A percentile compares a stretch with the other conserved stretches of the same genome.
Evolutionary conservation across 2,888 invertebrate genomes (phyloP).

Genomic region (Drosophila differens): DNA sequence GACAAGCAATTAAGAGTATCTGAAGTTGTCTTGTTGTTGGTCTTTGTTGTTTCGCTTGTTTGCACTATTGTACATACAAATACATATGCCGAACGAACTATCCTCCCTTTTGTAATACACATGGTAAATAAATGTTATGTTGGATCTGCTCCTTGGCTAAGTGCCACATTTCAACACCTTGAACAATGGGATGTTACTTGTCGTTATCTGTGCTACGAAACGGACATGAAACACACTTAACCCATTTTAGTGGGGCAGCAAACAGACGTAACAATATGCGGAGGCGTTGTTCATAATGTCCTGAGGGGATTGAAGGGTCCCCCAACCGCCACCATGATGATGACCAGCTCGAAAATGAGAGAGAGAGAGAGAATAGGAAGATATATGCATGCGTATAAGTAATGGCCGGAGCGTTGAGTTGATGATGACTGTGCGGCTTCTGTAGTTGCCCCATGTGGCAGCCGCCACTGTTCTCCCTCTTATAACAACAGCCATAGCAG

Average conservation of each 20-base stretch:
- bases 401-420: conserved; percentile 45
- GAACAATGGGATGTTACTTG: conserved; percentile 41
- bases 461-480: not conserved
- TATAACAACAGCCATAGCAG: conserved; percentile 2
- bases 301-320: conserved; percentile 42
- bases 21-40: conserved; percentile 7
- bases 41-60: not conserved
- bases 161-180: conserved; percentile 55
- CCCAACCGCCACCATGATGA: conserved; percentile 21
- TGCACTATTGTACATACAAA: not conserved
- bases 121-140: conserved; percentile 33
- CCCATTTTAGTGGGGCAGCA: conserved; percentile 48
- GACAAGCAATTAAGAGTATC: conserved; percentile 36
- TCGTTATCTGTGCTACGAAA: conserved; percentile 35
- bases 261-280: conserved; percentile 8
- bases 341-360: conserved; percentile 23
- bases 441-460: conserved; percentile 44
- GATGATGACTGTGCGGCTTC: conserved; percentile 67
- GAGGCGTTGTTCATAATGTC: conserved; percentile 38
- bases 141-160: conserved; percentile 28
- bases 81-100: not conserved
- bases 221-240: conserved; percentile 48
- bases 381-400: conserved; percentile 37
- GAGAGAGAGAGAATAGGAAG: not conserved
- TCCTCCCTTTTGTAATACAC: conserved; percentile 5